Evolutionary conservation across 1,140 invertebrate genomes (phyloP), one percentile per base, ranked within the genome.

Genomic region (Hirudo medicinalis): DNA sequence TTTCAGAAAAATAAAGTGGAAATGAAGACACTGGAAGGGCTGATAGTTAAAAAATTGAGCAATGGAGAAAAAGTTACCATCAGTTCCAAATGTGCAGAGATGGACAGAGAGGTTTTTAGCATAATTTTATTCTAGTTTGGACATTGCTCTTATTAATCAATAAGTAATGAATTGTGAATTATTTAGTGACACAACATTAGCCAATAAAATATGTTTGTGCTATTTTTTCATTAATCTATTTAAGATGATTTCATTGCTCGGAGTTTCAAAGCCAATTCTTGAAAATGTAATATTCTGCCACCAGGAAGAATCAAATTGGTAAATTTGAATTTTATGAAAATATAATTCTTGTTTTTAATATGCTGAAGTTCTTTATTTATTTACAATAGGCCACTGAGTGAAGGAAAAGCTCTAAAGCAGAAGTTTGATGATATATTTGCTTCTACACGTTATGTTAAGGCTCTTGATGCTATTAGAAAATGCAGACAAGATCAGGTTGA

Each of bases 401-500:
- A 96, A 84, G 90, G 89, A 0, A 94, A 94, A 81, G 89, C 90
- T 78, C 84, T 99, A 0, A 99, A 99, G 80, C 88, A 92, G 70
- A 90, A 89, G 76, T 98, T 99, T 85, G 97, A 99, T 87, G 91
- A 91, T 66, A 98, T 99, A 73, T 99, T 99, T 85, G 92, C 94
- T 76, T 90, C 94, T 5, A 88, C 88, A 8, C 88, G 80, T 78
- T 98, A 94, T 78, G 93, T 94, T 70, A 95, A 94, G 81, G 92
- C 91, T 72, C 84, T 97, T 71, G 92, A 97, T 67, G 83, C 82
- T 15, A 86, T 95, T 0, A 86, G 86, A 67, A 91, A 91, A 76
- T 80, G 87, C 53, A 85, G 86, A 32, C 89, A 90, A 80, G 85
- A 86, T 66, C 85, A 88, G 78, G 80, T 80, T 72, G 19, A 15